Evolutionary conservation across 2,797 vertebrate genomes (phyloP).

Genomic region (Acomys russatus): DNA sequence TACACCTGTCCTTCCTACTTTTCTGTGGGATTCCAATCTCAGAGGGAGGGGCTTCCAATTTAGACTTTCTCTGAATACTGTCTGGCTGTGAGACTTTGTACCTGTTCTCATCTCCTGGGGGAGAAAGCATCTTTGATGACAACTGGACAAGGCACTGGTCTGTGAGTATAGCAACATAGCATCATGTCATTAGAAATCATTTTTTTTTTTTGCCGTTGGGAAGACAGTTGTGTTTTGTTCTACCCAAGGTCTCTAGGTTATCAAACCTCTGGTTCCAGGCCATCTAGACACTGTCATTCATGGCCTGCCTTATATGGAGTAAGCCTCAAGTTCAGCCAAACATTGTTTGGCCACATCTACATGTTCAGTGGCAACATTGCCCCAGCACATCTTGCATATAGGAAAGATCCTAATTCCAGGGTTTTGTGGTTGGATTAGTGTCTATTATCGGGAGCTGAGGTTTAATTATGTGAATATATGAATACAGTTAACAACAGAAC

Average conservation of each 20-base stretch:
- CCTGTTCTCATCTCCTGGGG: background rate
- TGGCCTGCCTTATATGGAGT: background rate
- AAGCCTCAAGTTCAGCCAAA: background rate
- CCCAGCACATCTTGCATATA: background rate
- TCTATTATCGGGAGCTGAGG: background rate
- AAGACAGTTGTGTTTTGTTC: background rate
- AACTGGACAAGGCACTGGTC: background rate
- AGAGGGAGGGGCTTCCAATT: background rate
- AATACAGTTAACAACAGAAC: slow-evolving; percentile 24
- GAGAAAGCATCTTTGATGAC: background rate
- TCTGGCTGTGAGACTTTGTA: background rate
- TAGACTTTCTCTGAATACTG: background rate
- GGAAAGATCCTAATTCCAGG: background rate
- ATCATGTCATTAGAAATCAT: background rate
- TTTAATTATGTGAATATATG: background rate
- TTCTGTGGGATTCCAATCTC: background rate
- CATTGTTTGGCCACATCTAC: background rate
- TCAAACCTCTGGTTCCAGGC: background rate
- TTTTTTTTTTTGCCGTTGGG: too few relatives aligned
- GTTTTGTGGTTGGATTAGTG: background rate
- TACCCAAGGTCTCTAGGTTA: background rate
- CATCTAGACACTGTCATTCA: background rate
- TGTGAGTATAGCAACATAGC: background rate
- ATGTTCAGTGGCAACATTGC: background rate
- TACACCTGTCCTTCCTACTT: background rate